Evolutionary conservation across 1,140 invertebrate genomes (phyloP), one percentile per base, ranked within the genome.

Genomic region (Drosophila subpulchrella): DNA sequence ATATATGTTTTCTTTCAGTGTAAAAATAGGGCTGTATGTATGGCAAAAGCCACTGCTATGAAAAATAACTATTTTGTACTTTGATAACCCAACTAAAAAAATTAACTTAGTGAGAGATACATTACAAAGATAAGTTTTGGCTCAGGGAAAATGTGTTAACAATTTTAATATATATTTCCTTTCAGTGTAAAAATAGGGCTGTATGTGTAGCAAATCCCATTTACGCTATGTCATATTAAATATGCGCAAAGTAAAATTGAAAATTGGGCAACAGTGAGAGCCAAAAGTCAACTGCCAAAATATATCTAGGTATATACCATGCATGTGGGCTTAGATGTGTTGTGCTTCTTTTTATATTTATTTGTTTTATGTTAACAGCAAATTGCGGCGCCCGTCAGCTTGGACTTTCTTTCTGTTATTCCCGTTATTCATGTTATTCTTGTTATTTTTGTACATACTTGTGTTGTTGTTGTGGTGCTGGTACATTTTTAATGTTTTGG

Each of bases 291-390:
- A 61, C 51, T 51, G 50, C 60, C 67, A 56, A 55, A 61, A 67
- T 50, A 20, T 13, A 34, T 65, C 50, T 32, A 32, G 4, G 24
- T 41, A 15, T 46, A 12, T 24, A 27, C 46, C 27, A 11, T 44
- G 42, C 20, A 17, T 56, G 38, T 55, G 12, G 34, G 27, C 5
- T 7, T 57, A 13, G 7, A 20, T 48, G 57, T 44, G 36, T 42
- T 10, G 51, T 68, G 61, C 57, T 74, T 50, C 27, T 44, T 80
- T 71, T 75, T 80, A 75, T 83, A 78, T 75, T 79, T 79, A 80
- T 83, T 83, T 83, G 75, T 83, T 83, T 84, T 66, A 84, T 84
- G 80, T 80, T 83, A 79, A 84, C 71, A 76, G 75, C 57, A 67
- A 71, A 75, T 73, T 72, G 70, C 67, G 67, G 66, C 67, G 70